These are phyloP conservation scores for Ctenopoma kingsleyae DNA, from an alignment of 2,797 vertebrate species.

Conservation along the genomic window DNA sequence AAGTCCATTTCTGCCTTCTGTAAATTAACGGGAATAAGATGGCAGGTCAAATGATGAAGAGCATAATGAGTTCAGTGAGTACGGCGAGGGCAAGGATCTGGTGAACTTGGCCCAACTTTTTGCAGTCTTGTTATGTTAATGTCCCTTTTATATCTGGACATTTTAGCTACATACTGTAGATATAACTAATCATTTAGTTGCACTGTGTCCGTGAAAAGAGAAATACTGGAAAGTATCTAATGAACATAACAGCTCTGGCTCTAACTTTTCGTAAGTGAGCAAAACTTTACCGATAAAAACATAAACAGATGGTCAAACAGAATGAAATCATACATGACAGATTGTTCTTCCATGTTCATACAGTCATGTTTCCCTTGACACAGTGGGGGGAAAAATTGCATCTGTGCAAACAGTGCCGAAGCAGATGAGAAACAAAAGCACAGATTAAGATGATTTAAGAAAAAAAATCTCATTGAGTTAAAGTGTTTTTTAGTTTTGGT, in stretches of 20 bases:
- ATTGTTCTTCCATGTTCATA: background rate
- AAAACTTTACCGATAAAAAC: background rate
- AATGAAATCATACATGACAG: background rate
- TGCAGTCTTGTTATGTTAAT: constrained; percentile 8
- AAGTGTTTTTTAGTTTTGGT: background rate
- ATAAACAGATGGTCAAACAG: background rate
- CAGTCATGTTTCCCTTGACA: background rate
- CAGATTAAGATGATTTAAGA: background rate
- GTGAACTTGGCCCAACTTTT: constrained; percentile 4
- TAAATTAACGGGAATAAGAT: constrained; percentile 37
- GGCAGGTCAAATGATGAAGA: constrained; percentile 49
- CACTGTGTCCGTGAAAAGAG: background rate
- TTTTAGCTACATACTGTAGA: background rate
- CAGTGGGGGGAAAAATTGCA: background rate
- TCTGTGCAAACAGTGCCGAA: background rate
- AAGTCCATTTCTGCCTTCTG: constrained; percentile 38
- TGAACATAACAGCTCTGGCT: background rate
- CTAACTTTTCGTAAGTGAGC: background rate
- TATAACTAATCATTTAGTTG: background rate
- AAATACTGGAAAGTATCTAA: background rate
- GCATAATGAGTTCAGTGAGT: constrained; percentile 39
- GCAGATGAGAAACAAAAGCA: background rate
- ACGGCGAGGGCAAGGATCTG: constrained; percentile 2
- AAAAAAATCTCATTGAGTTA: background rate
- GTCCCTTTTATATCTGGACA: background rate